A percentile compares a stretch with the other conserved stretches of the same genome.
These are phyloP conservation scores for Cebidichthys violaceus DNA, from an alignment of 2,113 vertebrate species.

Conservation along the genomic window DNA sequence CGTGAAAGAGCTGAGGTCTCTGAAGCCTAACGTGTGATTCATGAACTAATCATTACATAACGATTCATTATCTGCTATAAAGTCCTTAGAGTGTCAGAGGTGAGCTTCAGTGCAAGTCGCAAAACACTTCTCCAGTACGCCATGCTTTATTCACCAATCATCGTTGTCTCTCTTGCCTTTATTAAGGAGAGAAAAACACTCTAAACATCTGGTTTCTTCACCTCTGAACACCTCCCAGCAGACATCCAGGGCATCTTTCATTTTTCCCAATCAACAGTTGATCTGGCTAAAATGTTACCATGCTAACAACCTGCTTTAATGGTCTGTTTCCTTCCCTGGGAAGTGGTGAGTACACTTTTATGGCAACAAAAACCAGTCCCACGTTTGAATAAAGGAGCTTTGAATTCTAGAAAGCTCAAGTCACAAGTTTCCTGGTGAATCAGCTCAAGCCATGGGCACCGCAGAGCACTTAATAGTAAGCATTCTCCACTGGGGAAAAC, in stretches of 20 bases:
- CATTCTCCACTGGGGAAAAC: slow-evolving; percentile 33
- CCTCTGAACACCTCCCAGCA: background rate
- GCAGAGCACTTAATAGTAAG: background rate
- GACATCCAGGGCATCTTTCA: background rate
- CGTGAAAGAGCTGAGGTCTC: background rate
- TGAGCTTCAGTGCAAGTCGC: background rate
- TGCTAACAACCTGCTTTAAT: background rate
- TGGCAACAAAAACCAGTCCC: background rate
- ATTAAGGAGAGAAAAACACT: background rate
- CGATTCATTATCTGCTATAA: background rate
- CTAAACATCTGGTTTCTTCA: background rate
- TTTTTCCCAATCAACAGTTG: background rate
- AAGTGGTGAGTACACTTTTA: background rate
- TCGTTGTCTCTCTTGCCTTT: background rate
- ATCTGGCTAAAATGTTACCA: background rate
- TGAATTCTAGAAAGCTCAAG: background rate
- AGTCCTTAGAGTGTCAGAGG: background rate
- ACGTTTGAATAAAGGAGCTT: background rate
- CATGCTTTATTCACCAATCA: background rate
- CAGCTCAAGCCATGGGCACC: slow-evolving; percentile 17
- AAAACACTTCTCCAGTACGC: background rate
- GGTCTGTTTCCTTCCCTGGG: background rate
- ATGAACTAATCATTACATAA: background rate
- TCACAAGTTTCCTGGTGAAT: slow-evolving; percentile 18
- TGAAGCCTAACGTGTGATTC: background rate